Conservation (phyloP, 2,888 invertebrate genomes). For the Mycalesis mineus region DNA sequence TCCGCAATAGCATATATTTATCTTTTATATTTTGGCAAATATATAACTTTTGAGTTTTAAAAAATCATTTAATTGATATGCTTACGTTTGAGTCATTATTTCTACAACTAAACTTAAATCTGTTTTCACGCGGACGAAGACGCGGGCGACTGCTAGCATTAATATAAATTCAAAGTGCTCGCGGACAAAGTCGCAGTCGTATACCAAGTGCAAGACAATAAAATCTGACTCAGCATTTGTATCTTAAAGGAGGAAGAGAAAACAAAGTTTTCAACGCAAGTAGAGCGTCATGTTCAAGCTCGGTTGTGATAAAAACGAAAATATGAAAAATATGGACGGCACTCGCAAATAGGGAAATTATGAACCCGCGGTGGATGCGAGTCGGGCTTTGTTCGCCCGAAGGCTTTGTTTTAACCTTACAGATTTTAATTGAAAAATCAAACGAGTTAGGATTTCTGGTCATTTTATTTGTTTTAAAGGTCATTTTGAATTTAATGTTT, state of each 20-base stretch:
- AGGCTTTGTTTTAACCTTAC: conserved; percentile 61
- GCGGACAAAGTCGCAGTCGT: background rate
- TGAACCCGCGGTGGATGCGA: conserved; percentile 57
- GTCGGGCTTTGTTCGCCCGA: conserved; percentile 55
- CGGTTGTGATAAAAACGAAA: conserved; percentile 44
- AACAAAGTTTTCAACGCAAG: conserved; percentile 47
- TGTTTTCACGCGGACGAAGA: no score
- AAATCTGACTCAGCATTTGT: background rate
- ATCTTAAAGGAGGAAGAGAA: background rate
- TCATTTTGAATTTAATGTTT: conserved; percentile 1
- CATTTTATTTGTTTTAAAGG: background rate
- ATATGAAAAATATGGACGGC: conserved; percentile 47
- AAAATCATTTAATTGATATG: no score
- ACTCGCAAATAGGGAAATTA: conserved; percentile 70
- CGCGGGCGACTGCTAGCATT: no score
- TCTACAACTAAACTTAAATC: no score
- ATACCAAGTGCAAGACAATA: no score
- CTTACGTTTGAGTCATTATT: no score
- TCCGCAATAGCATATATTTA: no score
- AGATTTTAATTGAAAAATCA: conserved; percentile 61
- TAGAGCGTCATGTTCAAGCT: conserved; percentile 41
- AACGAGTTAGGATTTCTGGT: conserved; percentile 39
- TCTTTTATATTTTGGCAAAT: no score
- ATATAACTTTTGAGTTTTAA: no score
- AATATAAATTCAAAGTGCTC: no score